Evolutionary conservation across 2,797 vertebrate species (phyloP), one percentile per base, ranked within the genome.

Genomic region (Parauchenoglanis ngamensis): DNA sequence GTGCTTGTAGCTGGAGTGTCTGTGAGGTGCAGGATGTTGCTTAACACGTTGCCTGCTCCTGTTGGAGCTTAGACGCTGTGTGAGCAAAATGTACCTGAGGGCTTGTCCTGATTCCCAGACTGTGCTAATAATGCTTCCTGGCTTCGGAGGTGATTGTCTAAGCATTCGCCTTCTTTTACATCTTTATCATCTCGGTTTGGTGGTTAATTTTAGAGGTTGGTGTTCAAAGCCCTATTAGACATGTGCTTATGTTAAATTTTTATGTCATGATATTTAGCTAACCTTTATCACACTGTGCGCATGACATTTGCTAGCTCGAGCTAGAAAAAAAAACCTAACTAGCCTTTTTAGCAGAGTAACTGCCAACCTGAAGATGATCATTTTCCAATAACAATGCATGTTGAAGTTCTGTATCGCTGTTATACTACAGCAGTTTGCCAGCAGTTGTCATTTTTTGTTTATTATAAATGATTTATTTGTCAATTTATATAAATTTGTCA

Each of bases 251-350:
- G 68, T 56, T 28, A 54, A 56, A 57, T 72, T 84, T 73, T 57
- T 15, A 81, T 73, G 70, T 40, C 28, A 54, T 84, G 83, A 19
- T 84, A 59, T 73, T 84, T 84, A 73, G 63, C 13, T 84, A 84
- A 84, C 83, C 83, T 84, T 84, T 84, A 73, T 84, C 83, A 73
- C 23, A 44, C 83, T 84, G 83, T 73, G 83, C 31, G 10, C 52
- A 59, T 84, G 83, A 73, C 83, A 84, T 84, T 84, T 84, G 83
- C 68, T 56, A 15, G 23, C 52, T 73, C 31, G 25, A n/a, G 11
- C 68, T 44, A 40, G 67, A 25, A 44, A 44, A 35, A 68, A 44
- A 35, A 54, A 49, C 21, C 49, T 17, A 25, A 56, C 35, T 44
- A 72, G 67, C 49, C 81, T 57, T 57, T 57, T 72, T 84, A 72